Base-by-base conservation (phyloP, 2,113 vertebrate species). In the Protobothrops flavoviridis region DNA sequence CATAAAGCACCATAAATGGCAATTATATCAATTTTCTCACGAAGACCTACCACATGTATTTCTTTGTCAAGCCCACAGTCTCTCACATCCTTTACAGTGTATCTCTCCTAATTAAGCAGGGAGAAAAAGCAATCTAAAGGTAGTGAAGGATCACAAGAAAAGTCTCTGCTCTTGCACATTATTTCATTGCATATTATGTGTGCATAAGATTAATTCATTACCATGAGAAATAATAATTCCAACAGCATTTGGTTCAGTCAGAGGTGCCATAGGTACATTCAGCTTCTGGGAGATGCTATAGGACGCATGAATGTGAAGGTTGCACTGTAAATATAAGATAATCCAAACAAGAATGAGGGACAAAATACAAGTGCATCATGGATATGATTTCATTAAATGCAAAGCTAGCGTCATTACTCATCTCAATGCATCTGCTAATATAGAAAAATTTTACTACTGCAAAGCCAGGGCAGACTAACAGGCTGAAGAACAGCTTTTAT, bases 191-290 rank as follows among this genome's bases (percentile, higher is more conserved):
- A 39, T 53, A 24, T 64, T 64, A 57, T 0, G 17, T 24, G 0
- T 7, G 0, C 4, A 12, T 26, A 12, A 10, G 20, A 0, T 23
- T 12, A 5, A 87, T n/a, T 50, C 0, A 29, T 96, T 98, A 99
- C 99, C 99, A 2, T 99, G 99, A 89, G 99, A 99, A 57, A 99
- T 97, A 96, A 99, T 97, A 52, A 99, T 98, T 94, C 99, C 99
- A 5, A 99, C 97, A 1, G 99, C 99, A 89, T 97, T 99, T 91
- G 99, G 97, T 96, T 99, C 99, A 0, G 98, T 98, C 56, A 99
- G 97, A 0, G 99, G 99, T 21, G 98, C 97, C 98, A 99, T 97
- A 17, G 99, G 99, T 3, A 99, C 98, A 0, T 99, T 98, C n/a
- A 99, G 97, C 95, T 98, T 99, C 98, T 98, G 98, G 50, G 98